Percentiles rank a stretch among this genome's conserved stretches.
Evolutionary conservation across 2,113 vertebrate species (phyloP).

Genomic region (Ctenodactylus gundi): DNA sequence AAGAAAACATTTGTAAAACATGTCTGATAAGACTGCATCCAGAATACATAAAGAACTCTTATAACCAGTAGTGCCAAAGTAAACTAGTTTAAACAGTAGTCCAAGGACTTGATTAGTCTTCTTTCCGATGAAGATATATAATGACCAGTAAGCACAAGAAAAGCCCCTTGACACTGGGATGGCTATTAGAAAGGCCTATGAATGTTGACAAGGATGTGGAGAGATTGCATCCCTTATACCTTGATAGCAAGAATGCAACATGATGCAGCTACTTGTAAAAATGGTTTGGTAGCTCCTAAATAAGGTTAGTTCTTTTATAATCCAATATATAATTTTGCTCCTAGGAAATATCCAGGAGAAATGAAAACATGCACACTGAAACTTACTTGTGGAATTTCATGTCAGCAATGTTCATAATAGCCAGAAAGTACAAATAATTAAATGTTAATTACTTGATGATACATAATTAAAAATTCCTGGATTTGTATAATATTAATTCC

Average conservation of each 20-base stretch:
- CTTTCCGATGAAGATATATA: not conserved
- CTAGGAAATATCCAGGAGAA: not conserved
- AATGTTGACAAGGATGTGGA: not conserved
- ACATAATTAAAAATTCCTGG: not conserved
- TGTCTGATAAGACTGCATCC: no score
- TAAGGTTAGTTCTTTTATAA: not conserved
- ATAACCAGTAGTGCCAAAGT: not conserved
- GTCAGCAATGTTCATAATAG: not conserved
- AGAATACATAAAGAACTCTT: not conserved
- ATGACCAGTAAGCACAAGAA: not conserved
- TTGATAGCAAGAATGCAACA: not conserved
- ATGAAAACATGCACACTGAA: not conserved
- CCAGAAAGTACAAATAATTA: not conserved
- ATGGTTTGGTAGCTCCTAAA: not conserved
- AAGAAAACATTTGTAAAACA: not conserved
- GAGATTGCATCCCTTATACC: not conserved
- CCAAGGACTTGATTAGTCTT: not conserved
- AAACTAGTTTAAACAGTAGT: not conserved
- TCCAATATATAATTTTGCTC: not conserved
- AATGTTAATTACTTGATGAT: not conserved
- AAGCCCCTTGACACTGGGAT: not conserved
- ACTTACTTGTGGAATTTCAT: not conserved
- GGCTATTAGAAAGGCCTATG: not conserved
- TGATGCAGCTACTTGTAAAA: not conserved
- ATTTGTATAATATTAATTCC: not conserved